phyloP scores from a whole-genome alignment of 2,888 invertebrate genomes.

The Calliopum simillimum region DNA sequence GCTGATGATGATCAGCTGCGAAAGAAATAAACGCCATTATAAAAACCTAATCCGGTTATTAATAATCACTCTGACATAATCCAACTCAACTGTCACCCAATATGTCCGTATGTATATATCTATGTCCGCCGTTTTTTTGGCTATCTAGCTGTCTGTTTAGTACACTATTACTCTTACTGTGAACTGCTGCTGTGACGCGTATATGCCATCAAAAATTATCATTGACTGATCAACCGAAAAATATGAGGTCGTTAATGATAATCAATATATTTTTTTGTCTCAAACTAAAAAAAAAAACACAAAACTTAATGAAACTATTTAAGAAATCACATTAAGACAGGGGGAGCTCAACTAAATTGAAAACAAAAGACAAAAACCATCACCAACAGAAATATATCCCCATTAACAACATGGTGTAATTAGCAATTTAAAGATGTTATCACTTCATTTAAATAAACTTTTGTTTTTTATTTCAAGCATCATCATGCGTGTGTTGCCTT shows the following conservation, averaged over 20 bases:
- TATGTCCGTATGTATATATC: background rate
- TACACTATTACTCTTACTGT: too few species aligned
- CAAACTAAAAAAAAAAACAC: conserved; percentile 29
- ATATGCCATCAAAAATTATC: background rate
- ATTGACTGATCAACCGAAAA: background rate
- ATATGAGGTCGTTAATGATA: conserved; percentile 12
- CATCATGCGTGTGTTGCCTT: background rate
- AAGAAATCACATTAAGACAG: conserved; percentile 9
- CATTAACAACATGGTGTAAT: conserved; percentile 47
- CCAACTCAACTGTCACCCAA: background rate
- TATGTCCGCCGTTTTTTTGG: too few species aligned
- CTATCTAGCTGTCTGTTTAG: too few species aligned
- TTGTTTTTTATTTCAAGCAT: background rate
- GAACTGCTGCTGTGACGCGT: background rate
- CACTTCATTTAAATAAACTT: conserved; percentile 54
- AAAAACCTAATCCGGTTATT: background rate
- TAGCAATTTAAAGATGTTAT: conserved; percentile 52
- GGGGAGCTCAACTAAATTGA: background rate
- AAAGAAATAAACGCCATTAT: background rate
- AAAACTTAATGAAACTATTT: conserved; percentile 40
- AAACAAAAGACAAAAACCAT: conserved; percentile 33
- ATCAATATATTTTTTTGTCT: conserved; percentile 38
- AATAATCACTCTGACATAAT: background rate
- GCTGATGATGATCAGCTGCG: too few species aligned
- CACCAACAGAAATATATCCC: conserved; percentile 35